A percentile compares a stretch with the other conserved stretches of the same genome.
Conservation (phyloP, 2,888 invertebrate species). For the Zhengitettix transpicula region DNA sequence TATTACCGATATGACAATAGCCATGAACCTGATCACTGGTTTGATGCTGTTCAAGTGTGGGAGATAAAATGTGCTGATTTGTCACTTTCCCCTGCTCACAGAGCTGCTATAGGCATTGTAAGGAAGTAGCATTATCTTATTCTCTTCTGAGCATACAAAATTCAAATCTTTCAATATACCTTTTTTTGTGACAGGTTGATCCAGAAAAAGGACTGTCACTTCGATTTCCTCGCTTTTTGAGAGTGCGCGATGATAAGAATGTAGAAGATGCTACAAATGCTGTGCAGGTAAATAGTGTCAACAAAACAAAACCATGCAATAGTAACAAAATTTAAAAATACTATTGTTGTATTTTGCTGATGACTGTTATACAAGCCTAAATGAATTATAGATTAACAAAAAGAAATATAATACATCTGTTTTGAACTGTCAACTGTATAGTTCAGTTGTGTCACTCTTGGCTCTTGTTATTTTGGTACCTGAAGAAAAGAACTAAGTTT, state of each 20-base stretch:
- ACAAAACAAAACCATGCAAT: not conserved
- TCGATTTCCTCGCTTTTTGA: slow-evolving; percentile 84
- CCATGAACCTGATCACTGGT: slow-evolving; percentile 77
- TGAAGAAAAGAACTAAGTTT: too few species aligned
- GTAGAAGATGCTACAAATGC: slow-evolving; percentile 86
- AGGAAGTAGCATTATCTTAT: slow-evolving; percentile 18
- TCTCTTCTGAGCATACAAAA: not conserved
- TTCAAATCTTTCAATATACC: too few species aligned
- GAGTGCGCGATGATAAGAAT: slow-evolving; percentile 79
- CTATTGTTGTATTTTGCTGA: too few species aligned
- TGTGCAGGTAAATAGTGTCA: slow-evolving; percentile 41
- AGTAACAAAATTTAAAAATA: not conserved
- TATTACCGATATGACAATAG: slow-evolving; percentile 65
- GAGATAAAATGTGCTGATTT: slow-evolving; percentile 96
- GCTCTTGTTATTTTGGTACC: too few species aligned
- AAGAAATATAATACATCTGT: too few species aligned
- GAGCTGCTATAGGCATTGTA: slow-evolving; percentile 72
- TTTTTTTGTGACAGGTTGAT: slow-evolving; percentile 41
- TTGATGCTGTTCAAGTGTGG: slow-evolving; percentile 77
- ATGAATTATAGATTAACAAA: too few species aligned
- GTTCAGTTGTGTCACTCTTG: too few species aligned
- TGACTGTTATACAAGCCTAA: too few species aligned
- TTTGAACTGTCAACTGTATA: too few species aligned
- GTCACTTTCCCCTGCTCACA: slow-evolving; percentile 86
- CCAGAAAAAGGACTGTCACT: slow-evolving; percentile 85